phyloP scores from a whole-genome alignment of 2,888 invertebrate genomes.

The Brachyopa scutellaris region DNA sequence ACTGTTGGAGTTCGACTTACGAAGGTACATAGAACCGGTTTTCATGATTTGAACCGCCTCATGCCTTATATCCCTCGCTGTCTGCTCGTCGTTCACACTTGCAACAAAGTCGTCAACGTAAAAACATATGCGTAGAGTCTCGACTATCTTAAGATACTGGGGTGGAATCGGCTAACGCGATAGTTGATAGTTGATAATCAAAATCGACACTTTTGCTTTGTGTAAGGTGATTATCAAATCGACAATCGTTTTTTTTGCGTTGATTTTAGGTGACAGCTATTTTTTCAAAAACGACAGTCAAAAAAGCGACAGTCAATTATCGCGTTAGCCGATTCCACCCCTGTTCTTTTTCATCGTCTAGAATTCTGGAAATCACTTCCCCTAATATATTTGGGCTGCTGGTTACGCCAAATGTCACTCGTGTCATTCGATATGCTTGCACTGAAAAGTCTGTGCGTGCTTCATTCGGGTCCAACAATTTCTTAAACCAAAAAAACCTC shows the following conservation, averaged over 20 bases:
- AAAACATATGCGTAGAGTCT: conserved; percentile 22
- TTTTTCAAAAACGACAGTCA: too few relatives aligned
- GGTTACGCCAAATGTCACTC: conserved; percentile 27
- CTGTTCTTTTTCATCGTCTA: not conserved
- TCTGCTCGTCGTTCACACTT: conserved; percentile 14
- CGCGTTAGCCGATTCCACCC: too few relatives aligned
- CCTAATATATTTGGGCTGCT: conserved; percentile 29
- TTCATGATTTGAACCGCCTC: conserved; percentile 23
- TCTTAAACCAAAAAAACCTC: conserved; percentile 66
- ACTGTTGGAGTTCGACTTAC: conserved; percentile 19
- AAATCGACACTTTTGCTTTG: too few relatives aligned
- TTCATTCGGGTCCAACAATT: conserved; percentile 1
- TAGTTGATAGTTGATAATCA: too few relatives aligned
- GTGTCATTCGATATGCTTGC: conserved; percentile 31
- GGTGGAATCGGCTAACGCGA: too few relatives aligned
- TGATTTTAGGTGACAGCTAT: too few relatives aligned
- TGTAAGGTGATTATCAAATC: too few relatives aligned
- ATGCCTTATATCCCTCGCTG: not conserved
- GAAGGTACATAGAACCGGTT: conserved; percentile 20
- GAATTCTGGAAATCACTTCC: not conserved
- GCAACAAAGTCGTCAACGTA: too few relatives aligned
- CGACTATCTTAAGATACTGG: not conserved
- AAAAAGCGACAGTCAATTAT: too few relatives aligned
- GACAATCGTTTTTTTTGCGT: too few relatives aligned
- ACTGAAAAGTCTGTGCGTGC: conserved; percentile 25